Base-by-base conservation (phyloP, 1,140 invertebrate genomes). In the Zophobas morio region DNA sequence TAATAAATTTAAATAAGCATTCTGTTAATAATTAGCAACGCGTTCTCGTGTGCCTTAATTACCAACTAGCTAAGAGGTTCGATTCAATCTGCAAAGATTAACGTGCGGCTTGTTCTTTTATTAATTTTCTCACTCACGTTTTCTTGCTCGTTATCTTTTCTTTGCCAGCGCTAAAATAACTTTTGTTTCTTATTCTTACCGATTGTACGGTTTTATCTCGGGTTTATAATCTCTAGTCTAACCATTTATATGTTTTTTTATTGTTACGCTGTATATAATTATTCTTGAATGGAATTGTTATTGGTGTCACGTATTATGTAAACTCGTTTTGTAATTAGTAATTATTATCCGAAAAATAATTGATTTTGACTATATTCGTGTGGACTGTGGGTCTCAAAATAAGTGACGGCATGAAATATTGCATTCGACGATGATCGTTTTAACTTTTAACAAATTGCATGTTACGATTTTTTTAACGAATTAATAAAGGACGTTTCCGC, bases 1-100 rank as follows among this genome's bases (percentile, higher is more conserved):
- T 77, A 77, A 77, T 77, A 77, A 77, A 77, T 77, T 77, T 77
- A 77, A 77, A 77, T 77, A 77, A 73, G 53, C 70, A 73, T 77
- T 56, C 56, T 73, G 66, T 77, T 77, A 77, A 77, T 77, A 77
- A 77, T 77, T 77, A 77, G 70, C 54, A 60, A 57, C 70, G 76
- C 70, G 70, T 70, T 73, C 76, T 77, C 70, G 75, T 70, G 63
- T 72, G 51, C 60, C 54, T 77, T 77, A 77, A 77, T 77, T 77
- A 77, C 53, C 49, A 63, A 70, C 76, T 71, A 72, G 70, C 49
- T 71, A 71, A 71, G 47, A 49, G 66, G 42, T 57, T 73, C 70
- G 76, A 77, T 77, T 77, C 66, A 77, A 77, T 77, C 76, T 77
- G 37, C 37, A 63, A 37, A 77, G 70, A 73, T 73, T 73, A 77